A percentile compares a stretch with the other conserved stretches of the same genome.
phyloP scores from a whole-genome alignment of 2,888 invertebrate genomes.

The Malthinus seriepunctatus region DNA sequence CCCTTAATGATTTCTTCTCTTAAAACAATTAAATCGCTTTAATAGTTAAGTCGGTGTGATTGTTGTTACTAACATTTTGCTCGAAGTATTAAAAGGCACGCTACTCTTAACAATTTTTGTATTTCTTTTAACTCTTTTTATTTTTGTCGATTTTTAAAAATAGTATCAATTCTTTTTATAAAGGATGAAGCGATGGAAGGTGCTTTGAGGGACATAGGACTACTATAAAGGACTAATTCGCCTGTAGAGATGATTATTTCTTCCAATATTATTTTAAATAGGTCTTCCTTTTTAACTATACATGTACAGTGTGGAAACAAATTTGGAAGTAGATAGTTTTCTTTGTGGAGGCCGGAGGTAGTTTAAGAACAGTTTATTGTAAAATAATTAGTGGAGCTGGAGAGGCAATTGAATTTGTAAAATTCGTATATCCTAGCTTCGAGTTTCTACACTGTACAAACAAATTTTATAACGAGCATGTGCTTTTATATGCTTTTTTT shows the following conservation, averaged over 20 bases:
- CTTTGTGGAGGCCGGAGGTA: no score
- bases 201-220: slow-evolving; percentile 91
- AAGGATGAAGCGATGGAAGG: slow-evolving; percentile 94
- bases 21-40: no score
- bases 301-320: background rate
- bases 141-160: background rate
- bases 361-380: no score
- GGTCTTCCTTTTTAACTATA: background rate
- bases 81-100: background rate
- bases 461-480: background rate
- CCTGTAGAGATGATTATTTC: slow-evolving; percentile 6
- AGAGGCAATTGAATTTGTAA: no score
- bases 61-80: no score
- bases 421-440: no score
- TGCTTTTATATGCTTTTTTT: background rate
- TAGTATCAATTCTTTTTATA: slow-evolving; percentile 40
- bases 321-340: no score
- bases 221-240: slow-evolving; percentile 63
- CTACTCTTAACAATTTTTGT: background rate
- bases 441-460: no score
- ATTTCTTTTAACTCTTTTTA: background rate
- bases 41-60: no score
- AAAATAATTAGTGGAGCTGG: no score
- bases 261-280: slow-evolving; percentile 1
- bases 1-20: no score